Evolutionary conservation across 2,888 invertebrate species (phyloP), one percentile per base, ranked within the genome.

Genomic region (Saturnia pavonia): DNA sequence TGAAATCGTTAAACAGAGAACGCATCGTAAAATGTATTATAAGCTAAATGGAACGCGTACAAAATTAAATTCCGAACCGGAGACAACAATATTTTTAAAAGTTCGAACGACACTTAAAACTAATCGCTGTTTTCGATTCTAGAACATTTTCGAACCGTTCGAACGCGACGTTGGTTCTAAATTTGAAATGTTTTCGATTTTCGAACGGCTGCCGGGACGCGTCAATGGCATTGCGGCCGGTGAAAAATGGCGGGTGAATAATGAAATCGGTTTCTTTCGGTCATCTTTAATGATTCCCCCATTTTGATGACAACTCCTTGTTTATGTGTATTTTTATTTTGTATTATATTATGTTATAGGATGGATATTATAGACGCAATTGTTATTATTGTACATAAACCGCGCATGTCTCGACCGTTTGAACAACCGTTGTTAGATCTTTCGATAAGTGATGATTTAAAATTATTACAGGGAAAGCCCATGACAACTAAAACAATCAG

Each of bases 111-210:
- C 91, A 91, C 88, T 90, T 89, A 88, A 89, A 91, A 93, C 92
- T 93, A 92, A 94, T 94, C 93, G 92, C 87, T 92, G 93, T 92
- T 92, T 93, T 93, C 92, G 94, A 92, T 93, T 92, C 91, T 86
- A 86, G 86, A 84, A 85, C 88, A 88, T 87, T 86, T 90, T 88
- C 86, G 86, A 89, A 82, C 82, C 86, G 88, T 86, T 88, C 88
- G 88, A 91, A 67, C 42, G 34, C 78, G 77, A 74, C 77, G 73
- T 60, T 60, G 22, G 89, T 92, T 93, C 93, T 93, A 93, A 87
- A 87, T 92, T 87, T 89, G 91, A 92, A 91, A 90, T 89, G 88
- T 88, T 90, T 92, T 91, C 88, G 88, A 92, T 91, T 88, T 91
- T 88, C 85, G 84, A 90, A 88, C 90, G 90, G 90, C 90, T 88